phyloP scores from a whole-genome alignment of 2,113 vertebrate species.

The Thalassoma bifasciatum region DNA sequence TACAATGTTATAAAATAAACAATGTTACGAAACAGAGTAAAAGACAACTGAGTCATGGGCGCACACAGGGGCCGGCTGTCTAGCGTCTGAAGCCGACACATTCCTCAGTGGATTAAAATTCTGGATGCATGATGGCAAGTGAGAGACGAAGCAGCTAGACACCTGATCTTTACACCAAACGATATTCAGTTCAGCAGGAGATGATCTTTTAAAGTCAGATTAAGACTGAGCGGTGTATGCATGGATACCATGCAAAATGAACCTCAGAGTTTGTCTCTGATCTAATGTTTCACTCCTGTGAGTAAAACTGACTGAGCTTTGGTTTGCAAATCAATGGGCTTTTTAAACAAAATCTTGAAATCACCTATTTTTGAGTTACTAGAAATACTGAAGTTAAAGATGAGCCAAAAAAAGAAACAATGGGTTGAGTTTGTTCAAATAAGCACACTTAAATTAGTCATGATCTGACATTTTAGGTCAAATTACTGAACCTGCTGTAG shows the following conservation, averaged over 20 bases:
- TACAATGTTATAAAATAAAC: constrained; percentile 48
- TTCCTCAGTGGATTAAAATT: constrained; percentile 71
- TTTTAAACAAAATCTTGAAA: background rate
- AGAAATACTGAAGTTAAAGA: too few species aligned
- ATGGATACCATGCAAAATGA: background rate
- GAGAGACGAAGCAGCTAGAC: constrained; percentile 48
- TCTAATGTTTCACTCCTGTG: background rate
- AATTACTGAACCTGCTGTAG: too few species aligned
- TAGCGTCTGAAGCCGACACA: constrained; percentile 53
- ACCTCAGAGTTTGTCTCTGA: background rate
- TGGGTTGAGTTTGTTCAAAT: too few species aligned
- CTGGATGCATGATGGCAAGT: constrained; percentile 52
- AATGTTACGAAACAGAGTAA: constrained; percentile 57
- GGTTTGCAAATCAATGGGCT: background rate
- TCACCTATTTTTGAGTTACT: background rate
- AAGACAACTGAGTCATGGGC: constrained; percentile 55
- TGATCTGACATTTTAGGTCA: too few species aligned
- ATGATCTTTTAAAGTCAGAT: constrained; percentile 9
- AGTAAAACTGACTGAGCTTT: background rate
- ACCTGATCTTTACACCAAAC: constrained; percentile 59
- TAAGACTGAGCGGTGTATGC: background rate
- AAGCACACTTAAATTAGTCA: too few species aligned
- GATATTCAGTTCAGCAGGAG: constrained; percentile 19
- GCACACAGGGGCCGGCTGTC: constrained; percentile 43
- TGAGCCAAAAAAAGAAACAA: too few species aligned